Evolutionary conservation across 1,140 invertebrate genomes (phyloP).

Genomic region (Drosophila orena): DNA sequence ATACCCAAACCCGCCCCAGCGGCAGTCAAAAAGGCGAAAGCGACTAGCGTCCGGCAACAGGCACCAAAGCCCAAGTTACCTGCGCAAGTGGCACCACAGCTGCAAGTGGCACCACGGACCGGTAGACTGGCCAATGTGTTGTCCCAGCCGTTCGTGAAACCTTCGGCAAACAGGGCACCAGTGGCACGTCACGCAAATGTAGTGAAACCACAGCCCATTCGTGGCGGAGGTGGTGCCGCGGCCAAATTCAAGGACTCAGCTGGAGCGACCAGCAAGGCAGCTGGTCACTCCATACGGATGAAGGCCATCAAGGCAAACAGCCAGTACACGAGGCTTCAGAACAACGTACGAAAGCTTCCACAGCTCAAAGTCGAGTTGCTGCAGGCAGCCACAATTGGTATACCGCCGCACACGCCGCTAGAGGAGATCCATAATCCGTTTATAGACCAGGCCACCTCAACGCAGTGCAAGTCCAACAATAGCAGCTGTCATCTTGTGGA

Average conservation of each 20-base stretch:
- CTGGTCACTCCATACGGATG: slow-evolving; percentile 29
- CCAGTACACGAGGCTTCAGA: slow-evolving; percentile 15
- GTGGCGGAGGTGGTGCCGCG: slow-evolving; percentile 36
- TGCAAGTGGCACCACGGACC: background rate
- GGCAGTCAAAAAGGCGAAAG: background rate
- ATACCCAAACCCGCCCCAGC: background rate
- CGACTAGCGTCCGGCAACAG: background rate
- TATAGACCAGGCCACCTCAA: slow-evolving; percentile 59
- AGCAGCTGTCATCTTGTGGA: slow-evolving; percentile 13
- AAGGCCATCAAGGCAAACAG: slow-evolving; percentile 35
- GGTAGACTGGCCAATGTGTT: slow-evolving; percentile 20
- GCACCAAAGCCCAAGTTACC: background rate
- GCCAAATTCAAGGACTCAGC: slow-evolving; percentile 32
- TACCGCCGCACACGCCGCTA: slow-evolving; percentile 54
- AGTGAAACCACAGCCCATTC: slow-evolving; percentile 39
- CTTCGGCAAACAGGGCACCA: background rate
- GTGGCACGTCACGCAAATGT: background rate
- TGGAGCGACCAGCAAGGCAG: background rate
- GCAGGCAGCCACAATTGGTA: background rate
- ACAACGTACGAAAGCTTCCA: background rate
- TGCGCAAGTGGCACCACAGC: background rate
- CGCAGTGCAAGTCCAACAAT: slow-evolving; percentile 28
- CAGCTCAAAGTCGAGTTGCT: slow-evolving; percentile 25
- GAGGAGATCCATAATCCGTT: slow-evolving; percentile 55
- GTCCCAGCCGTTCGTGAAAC: slow-evolving; percentile 43